Evolutionary conservation across 1,140 invertebrate species (phyloP), one percentile per base, ranked within the genome.

Genomic region (Psix sp.): DNA sequence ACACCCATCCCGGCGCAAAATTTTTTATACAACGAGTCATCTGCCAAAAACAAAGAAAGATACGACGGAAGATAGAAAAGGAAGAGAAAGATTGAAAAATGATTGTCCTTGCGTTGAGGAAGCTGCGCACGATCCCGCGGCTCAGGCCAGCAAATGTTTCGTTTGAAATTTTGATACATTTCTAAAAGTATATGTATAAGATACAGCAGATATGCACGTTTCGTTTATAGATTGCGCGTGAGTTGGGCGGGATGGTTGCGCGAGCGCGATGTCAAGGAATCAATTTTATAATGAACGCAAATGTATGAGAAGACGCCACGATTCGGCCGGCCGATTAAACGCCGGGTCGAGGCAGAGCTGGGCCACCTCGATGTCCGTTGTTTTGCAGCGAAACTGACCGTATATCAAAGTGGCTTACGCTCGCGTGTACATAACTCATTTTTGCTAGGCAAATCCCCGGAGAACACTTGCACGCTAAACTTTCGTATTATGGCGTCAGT

Each of bases 391-490:
- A 49, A 68, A 26, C 20, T 9, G 49, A 38, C 7, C 66, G 51
- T 48, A 71, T 49, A 49, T 51, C 49, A 29, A 39, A 33, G 35
- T 42, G 52, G 54, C 43, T 39, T 21, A 31, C 54, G 24, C 43
- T 60, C 48, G 56, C 48, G 21, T 73, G 62, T 66, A 73, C 40
- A 66, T 73, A 73, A 66, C 26, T 73, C 60, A 66, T 52, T 60
- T 60, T 45, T 62, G 49, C 62, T 48, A 73, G 45, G 33, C 54
- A 60, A 36, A 52, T 66, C 62, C 42, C 73, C 63, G 75, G 78
- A 79, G 77, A 80, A 77, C 79, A 82, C 77, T 79, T 33, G 80
- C 80, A 79, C 70, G 35, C 70, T 56, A 76, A 77, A 78, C 59
- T 45, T 49, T 56, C 40, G 35, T 72, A 62, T 67, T 21, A 76